These are phyloP conservation scores for Hafferia zeledoni DNA, from an alignment of 2,797 vertebrate species.

Conservation along the genomic window DNA sequence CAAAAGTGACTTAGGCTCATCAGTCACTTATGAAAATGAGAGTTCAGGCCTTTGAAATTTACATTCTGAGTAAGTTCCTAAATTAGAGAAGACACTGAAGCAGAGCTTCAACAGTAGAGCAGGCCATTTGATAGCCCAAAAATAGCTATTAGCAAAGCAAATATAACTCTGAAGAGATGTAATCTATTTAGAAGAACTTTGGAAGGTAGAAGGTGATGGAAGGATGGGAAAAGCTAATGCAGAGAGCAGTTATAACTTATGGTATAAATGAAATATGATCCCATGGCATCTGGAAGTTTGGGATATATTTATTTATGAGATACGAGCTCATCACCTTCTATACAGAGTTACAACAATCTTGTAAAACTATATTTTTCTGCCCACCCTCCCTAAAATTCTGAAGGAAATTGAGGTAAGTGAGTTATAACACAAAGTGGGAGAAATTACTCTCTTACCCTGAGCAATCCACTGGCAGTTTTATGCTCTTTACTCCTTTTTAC, in stretches of 20 bases:
- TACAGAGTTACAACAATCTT: not conserved
- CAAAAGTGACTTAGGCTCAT: not conserved
- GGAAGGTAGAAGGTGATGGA: constrained; percentile 32
- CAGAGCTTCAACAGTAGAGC: not conserved
- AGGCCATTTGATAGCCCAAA: not conserved
- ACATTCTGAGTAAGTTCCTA: not conserved
- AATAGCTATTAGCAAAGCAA: constrained; percentile 38
- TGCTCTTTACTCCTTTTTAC: not conserved
- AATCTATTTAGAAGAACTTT: constrained; percentile 13
- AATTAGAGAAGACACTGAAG: constrained; percentile 10
- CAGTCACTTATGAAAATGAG: not conserved
- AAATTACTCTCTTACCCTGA: not conserved
- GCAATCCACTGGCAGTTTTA: not conserved
- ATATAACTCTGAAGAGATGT: constrained; percentile 23
- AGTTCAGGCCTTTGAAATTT: not conserved
- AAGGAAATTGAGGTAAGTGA: not conserved
- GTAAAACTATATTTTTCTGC: not conserved
- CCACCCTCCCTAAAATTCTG: not conserved
- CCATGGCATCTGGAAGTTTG: not conserved
- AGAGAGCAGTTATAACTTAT: constrained; percentile 45
- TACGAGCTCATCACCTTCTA: not conserved
- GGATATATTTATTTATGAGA: constrained; percentile 33
- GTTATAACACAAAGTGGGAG: not conserved
- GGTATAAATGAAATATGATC: constrained; percentile 51
- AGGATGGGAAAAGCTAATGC: constrained; percentile 41